Conservation (phyloP, 2,888 invertebrate species). For the Tridacna crocea region DNA sequence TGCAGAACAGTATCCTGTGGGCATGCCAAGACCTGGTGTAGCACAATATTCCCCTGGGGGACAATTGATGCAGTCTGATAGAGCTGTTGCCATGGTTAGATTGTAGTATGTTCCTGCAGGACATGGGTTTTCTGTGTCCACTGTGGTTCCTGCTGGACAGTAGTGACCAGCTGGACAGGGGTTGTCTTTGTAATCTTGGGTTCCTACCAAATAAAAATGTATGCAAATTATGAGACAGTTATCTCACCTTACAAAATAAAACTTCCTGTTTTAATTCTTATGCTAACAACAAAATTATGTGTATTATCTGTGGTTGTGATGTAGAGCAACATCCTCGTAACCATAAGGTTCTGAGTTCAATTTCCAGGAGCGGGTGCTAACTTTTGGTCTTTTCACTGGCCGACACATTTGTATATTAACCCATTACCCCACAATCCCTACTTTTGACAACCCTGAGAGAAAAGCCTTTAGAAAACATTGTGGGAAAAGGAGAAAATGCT, state of each 20-base stretch:
- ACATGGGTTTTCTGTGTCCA: constrained; percentile 75
- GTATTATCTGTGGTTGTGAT: too few relatives aligned
- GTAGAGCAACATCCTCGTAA: too few relatives aligned
- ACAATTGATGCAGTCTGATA: constrained; percentile 79
- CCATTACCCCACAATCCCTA: too few relatives aligned
- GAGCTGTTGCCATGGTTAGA: constrained; percentile 71
- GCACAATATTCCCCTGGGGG: constrained; percentile 81
- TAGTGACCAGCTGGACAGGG: constrained; percentile 80
- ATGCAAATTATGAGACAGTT: not conserved
- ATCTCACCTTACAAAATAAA: too few relatives aligned
- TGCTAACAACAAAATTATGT: too few relatives aligned
- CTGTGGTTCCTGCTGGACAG: constrained; percentile 78
- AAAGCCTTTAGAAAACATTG: not conserved
- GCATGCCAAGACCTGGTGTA: constrained; percentile 70
- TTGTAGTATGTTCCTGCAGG: constrained; percentile 80
- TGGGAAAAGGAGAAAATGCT: constrained; percentile 8
- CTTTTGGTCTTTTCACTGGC: too few relatives aligned
- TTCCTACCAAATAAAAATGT: constrained; percentile 64
- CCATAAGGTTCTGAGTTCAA: too few relatives aligned
- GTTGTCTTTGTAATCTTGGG: constrained; percentile 70
- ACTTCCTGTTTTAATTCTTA: too few relatives aligned
- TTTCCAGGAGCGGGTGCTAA: too few relatives aligned
- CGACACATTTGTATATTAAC: too few relatives aligned
- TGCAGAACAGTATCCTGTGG: constrained; percentile 76
- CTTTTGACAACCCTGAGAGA: too few relatives aligned